Evolutionary conservation across 1,140 invertebrate species (phyloP).

Genomic region (Diorhabda elongata): DNA sequence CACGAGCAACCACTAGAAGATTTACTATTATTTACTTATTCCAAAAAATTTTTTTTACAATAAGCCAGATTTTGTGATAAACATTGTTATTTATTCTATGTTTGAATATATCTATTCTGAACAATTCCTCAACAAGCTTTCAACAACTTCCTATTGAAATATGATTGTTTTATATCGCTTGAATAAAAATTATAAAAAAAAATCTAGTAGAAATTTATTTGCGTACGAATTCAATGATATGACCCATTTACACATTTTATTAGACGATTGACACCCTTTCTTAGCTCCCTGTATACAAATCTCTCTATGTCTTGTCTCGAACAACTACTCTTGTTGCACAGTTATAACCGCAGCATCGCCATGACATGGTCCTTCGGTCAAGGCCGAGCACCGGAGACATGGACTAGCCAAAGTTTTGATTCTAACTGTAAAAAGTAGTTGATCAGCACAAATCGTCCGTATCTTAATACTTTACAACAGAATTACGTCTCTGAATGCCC

Average conservation of each 20-base stretch:
- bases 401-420: constrained; percentile 22
- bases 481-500: constrained; percentile 4
- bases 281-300: background rate
- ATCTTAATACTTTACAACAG: background rate
- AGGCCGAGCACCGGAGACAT: constrained; percentile 35
- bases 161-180: no score
- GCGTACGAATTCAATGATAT: background rate
- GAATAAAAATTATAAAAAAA: no score
- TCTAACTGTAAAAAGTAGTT: background rate
- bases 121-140: no score
- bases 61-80: no score
- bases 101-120: no score
- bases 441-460: background rate
- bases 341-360: constrained; percentile 11
- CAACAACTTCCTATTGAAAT: no score
- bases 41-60: no score
- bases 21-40: no score
- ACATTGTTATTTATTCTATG: no score
- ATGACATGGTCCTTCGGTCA: constrained; percentile 32
- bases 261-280: background rate
- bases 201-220: no score
- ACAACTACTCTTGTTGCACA: constrained; percentile 13
- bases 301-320: background rate
- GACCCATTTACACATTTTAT: background rate
- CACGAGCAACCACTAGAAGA: no score